Percentiles rank a stretch among this genome's conserved stretches.
Conservation (phyloP, 1,140 invertebrate species). For the Antheraea pernyi region DNA sequence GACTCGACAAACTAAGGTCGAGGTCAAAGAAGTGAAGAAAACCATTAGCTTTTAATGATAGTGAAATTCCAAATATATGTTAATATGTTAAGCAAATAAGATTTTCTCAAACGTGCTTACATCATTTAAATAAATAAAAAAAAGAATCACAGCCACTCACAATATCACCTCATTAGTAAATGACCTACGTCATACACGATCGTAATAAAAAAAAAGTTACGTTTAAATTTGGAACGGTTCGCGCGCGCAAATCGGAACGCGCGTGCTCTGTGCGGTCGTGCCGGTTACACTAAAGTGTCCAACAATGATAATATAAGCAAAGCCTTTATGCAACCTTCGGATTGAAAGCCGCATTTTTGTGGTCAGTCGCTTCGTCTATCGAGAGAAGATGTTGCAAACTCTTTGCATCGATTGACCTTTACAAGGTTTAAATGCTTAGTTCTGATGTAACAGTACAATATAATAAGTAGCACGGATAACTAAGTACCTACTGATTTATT, state of each 20-base stretch:
- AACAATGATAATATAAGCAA: constrained; percentile 59
- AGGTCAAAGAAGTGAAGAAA: constrained; percentile 2
- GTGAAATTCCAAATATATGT: background rate
- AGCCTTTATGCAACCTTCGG: constrained; percentile 74
- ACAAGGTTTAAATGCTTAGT: constrained; percentile 23
- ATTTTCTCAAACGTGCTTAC: background rate
- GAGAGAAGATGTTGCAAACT: constrained; percentile 60
- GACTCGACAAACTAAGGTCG: background rate
- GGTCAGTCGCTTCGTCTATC: constrained; percentile 59
- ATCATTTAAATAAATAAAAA: background rate
- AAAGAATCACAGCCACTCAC: constrained; percentile 17
- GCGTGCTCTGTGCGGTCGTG: constrained; percentile 51
- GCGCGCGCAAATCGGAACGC: constrained; percentile 42
- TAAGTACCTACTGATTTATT: background rate
- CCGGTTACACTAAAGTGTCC: constrained; percentile 56
- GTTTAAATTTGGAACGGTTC: constrained; percentile 24
- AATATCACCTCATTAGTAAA: constrained; percentile 52
- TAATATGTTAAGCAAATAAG: background rate
- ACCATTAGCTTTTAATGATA: background rate
- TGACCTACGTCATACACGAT: constrained; percentile 22
- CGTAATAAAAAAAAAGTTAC: constrained; percentile 30
- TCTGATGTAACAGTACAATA: constrained; percentile 2
- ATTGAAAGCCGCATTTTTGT: constrained; percentile 72
- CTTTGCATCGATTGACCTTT: constrained; percentile 47
- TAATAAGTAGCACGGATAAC: background rate